Evolutionary conservation across 2,113 vertebrate genomes (phyloP), one percentile per base, ranked within the genome.

Genomic region (Callipepla squamata): DNA sequence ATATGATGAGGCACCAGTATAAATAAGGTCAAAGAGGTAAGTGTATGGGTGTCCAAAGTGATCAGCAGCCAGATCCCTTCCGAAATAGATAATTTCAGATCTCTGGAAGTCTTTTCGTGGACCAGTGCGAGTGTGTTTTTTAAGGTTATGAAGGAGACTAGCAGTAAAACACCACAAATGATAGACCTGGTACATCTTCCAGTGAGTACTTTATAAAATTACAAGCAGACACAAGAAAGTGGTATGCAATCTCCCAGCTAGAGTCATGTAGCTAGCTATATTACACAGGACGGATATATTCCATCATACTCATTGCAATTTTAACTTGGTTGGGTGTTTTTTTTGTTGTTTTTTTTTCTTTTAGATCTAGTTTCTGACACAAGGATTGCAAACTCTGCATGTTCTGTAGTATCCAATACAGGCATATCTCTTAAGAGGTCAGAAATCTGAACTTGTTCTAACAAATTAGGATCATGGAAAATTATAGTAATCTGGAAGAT

Each of bases 301-400:
- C 6, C 5, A 2, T 0, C 5, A 14, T 0, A 0, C 3, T 47
- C 20, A 48, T 2, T 8, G 22, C 25, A 74, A 62, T 51, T 83
- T 80, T 34, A 50, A 19, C 34, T 63, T 42, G 34, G 3, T 55
- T 62, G 36, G 61, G 28, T 28, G 26, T 10, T 62, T 61, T 34
- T 76, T 70, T 40, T 40, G 38, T 40, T 40, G 38, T 40, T 40
- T 61, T 36, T 61, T 62, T 76, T 70, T 68, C 9, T 59, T 48
- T 59, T 63, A 61, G 28, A 42, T 59, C 23, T 68, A 38, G 17
- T n/a, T 85, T 79, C 20, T 76, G 23, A 48, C 38, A 19, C 11
- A 40, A 11, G 28, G 34, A 10, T 76, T 65, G 17, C 58, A 26
- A 57, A 42, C 11, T 63, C 6, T 63, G 2, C 65, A 32, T 80